Conservation (phyloP, 2,888 invertebrate species). For the Sinelater perroti region DNA sequence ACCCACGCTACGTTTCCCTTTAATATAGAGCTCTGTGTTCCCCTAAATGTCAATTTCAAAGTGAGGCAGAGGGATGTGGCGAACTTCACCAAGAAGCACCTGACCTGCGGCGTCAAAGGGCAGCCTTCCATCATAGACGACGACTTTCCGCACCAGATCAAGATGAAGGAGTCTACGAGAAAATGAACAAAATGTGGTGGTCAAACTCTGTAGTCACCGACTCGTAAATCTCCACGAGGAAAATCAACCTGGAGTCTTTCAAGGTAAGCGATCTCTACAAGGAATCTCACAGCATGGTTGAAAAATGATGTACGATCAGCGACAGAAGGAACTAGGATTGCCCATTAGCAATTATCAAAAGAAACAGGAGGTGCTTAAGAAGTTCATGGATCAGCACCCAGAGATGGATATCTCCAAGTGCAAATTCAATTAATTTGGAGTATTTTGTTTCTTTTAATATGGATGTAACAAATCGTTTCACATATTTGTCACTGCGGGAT, state of each 20-base stretch:
- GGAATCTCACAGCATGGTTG: constrained; percentile 95
- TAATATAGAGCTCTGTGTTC: constrained; percentile 86
- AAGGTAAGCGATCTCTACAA: constrained; percentile 97
- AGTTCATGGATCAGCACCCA: constrained; percentile 99
- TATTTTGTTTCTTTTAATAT: too few species aligned
- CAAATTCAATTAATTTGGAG: constrained; percentile 89
- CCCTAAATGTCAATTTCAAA: constrained; percentile 73
- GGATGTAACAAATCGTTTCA: too few species aligned
- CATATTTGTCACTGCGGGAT: too few species aligned
- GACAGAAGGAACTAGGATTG: constrained; percentile 94
- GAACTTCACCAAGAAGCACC: constrained; percentile 77
- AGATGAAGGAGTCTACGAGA: constrained; percentile 94
- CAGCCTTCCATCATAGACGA: constrained; percentile 92
- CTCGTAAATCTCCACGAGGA: constrained; percentile 95
- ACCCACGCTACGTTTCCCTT: too few species aligned
- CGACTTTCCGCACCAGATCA: constrained; percentile 87
- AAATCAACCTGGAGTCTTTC: constrained; percentile 98
- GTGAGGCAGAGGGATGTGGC: constrained; percentile 82
- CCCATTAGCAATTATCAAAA: constrained; percentile 98
- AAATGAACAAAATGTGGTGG: constrained; percentile 99
- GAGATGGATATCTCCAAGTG: constrained; percentile 99
- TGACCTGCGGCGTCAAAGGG: constrained; percentile 88
- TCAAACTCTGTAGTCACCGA: constrained; percentile 87
- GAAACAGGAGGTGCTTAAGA: constrained; percentile 94
- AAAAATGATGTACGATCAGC: constrained; percentile 99